phyloP scores from a whole-genome alignment of 2,888 invertebrate species.

The Byasa hedistus region DNA sequence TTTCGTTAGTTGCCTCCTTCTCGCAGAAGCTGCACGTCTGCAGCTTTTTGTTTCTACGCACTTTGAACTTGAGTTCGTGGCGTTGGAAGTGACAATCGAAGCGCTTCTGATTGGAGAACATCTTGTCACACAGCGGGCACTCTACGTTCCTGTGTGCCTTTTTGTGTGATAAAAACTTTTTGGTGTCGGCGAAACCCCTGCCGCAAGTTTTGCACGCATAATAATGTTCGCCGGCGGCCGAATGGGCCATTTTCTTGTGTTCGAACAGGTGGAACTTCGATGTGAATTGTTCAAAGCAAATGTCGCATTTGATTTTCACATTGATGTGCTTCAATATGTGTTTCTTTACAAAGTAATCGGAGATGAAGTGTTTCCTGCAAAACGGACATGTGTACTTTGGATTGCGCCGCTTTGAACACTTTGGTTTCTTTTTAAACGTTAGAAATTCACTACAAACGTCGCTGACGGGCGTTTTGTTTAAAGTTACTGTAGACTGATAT shows the following conservation, averaged over 20 bases:
- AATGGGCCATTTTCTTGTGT: conserved; percentile 59
- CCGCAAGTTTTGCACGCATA: conserved; percentile 54
- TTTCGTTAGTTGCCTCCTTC: conserved; percentile 57
- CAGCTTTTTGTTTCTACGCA: conserved; percentile 36
- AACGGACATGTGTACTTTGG: conserved; percentile 56
- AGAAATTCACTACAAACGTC: conserved; percentile 63
- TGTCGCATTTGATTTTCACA: conserved; percentile 45
- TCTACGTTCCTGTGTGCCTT: conserved; percentile 47
- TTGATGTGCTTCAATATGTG: conserved; percentile 58
- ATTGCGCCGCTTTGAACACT: conserved; percentile 33
- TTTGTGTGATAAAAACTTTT: conserved; percentile 48
- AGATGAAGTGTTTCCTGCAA: conserved; percentile 65
- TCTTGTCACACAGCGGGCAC: conserved; percentile 60
- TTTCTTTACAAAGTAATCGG: conserved; percentile 61
- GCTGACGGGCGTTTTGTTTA: conserved; percentile 28
- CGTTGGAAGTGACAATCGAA: conserved; percentile 57
- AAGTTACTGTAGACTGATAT: conserved; percentile 37
- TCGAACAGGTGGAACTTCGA: conserved; percentile 63
- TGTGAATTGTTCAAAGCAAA: conserved; percentile 49
- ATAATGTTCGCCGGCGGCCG: conserved; percentile 41
- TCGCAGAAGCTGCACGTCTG: conserved; percentile 70
- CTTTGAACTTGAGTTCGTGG: conserved; percentile 50
- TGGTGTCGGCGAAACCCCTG: conserved; percentile 44
- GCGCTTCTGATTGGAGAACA: conserved; percentile 48
- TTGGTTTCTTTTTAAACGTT: conserved; percentile 57